Evolutionary conservation across 2,888 invertebrate species (phyloP).

Genomic region (Spilosoma lubricipeda): DNA sequence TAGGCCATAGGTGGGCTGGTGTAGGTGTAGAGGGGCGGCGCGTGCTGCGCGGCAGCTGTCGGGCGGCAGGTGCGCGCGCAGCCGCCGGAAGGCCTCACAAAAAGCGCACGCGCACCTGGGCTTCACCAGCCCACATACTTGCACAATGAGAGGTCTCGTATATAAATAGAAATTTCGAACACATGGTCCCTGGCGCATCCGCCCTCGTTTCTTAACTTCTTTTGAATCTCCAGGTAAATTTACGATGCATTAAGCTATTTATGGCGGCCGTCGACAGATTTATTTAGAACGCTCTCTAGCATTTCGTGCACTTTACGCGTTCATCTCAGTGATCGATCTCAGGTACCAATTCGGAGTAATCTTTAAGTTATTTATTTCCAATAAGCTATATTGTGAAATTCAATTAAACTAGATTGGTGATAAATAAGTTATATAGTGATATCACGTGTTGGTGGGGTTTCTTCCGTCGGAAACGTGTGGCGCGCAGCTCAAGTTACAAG

Average conservation of each 20-base stretch:
- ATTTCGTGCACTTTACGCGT: conserved; percentile 6
- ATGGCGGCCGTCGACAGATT: conserved; percentile 28
- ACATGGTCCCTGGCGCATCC: conserved; percentile 64
- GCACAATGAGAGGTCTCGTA: conserved; percentile 74
- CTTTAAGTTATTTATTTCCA: not conserved
- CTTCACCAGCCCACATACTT: conserved; percentile 69
- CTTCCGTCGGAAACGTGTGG: conserved; percentile 76
- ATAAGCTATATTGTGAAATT: conserved; percentile 10
- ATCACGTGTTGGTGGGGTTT: conserved; percentile 65
- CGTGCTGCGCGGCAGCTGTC: conserved; percentile 64
- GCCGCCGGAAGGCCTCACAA: conserved; percentile 84
- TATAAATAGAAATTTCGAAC: conserved; percentile 67
- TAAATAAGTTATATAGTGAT: conserved; percentile 47
- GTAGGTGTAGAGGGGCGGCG: conserved; percentile 34
- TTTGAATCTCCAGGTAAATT: conserved; percentile 40
- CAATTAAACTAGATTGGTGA: conserved; percentile 34
- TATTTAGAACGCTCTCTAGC: conserved; percentile 23
- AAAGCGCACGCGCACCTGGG: conserved; percentile 83
- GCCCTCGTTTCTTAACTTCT: conserved; percentile 28
- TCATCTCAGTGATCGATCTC: conserved; percentile 3
- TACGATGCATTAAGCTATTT: conserved; percentile 30
- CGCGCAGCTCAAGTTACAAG: conserved; percentile 69
- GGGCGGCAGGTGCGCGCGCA: conserved; percentile 80
- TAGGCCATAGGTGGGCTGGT: not conserved
- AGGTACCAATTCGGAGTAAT: not conserved